Percentiles rank a stretch among this genome's conserved stretches.
Evolutionary conservation across 1,140 invertebrate species (phyloP).

Genomic region (Nasonia vitripennis): DNA sequence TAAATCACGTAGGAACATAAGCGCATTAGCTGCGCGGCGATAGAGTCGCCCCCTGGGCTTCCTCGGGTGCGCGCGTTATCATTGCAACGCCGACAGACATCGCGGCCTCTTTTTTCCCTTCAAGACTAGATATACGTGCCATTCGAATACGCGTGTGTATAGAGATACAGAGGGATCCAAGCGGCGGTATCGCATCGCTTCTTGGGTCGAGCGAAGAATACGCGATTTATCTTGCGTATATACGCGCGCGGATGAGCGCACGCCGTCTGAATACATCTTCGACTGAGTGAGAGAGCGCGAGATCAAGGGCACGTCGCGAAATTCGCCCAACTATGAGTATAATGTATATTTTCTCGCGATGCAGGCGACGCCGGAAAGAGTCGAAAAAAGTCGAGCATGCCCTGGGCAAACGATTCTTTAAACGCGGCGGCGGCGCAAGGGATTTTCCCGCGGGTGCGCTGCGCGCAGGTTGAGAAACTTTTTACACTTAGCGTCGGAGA

Average conservation of each 20-base stretch:
- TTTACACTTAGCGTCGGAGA: slow-evolving; percentile 10
- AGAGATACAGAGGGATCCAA: not conserved
- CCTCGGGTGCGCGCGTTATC: not conserved
- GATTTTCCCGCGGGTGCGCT: not conserved
- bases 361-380: not conserved
- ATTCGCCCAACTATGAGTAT: not conserved
- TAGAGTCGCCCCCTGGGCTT: too few species aligned
- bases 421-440: not conserved
- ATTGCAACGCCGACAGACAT: too few species aligned
- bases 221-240: slow-evolving; percentile 48
- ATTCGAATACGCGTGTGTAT: not conserved
- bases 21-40: not conserved
- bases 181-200: not conserved
- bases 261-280: slow-evolving; percentile 31
- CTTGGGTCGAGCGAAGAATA: slow-evolving; percentile 18
- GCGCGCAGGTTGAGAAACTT: slow-evolving; percentile 3
- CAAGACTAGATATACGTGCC: too few species aligned
- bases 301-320: slow-evolving; percentile 10
- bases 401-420: slow-evolving; percentile 34
- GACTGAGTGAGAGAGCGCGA: not conserved
- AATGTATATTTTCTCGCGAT: slow-evolving; percentile 17
- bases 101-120: too few species aligned
- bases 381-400: slow-evolving; percentile 16
- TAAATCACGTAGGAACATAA: slow-evolving; percentile 38
- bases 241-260: not conserved